Conservation (phyloP, 2,888 invertebrate genomes). For the Mythimna impura region DNA sequence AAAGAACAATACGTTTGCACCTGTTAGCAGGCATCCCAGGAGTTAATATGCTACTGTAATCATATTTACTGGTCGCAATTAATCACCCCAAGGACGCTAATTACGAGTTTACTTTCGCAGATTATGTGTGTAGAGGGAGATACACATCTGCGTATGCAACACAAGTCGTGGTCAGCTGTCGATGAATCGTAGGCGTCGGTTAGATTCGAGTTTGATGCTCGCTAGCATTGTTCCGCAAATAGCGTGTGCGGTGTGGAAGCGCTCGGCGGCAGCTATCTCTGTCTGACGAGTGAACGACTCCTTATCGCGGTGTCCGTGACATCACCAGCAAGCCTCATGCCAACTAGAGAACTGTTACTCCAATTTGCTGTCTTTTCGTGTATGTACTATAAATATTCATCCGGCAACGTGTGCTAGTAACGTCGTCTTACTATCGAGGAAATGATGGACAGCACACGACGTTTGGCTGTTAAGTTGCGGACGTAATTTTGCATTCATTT, state of each 20-base stretch:
- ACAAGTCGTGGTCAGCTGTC: conserved; percentile 71
- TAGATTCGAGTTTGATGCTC: conserved; percentile 75
- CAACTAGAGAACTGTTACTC: conserved; percentile 75
- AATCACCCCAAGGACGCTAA: not conserved
- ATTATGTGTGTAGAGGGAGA: conserved; percentile 22
- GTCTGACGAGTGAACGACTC: conserved; percentile 84
- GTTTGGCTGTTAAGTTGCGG: conserved; percentile 18
- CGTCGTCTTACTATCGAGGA: conserved; percentile 45
- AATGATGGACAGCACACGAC: conserved; percentile 47
- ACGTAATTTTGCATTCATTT: conserved; percentile 39
- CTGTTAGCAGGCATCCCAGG: not conserved
- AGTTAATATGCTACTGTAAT: not conserved
- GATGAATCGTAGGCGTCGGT: conserved; percentile 68
- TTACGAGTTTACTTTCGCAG: not conserved
- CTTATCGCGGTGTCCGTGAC: conserved; percentile 83
- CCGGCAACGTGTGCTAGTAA: conserved; percentile 44
- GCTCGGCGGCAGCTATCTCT: conserved; percentile 71
- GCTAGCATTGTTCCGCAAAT: conserved; percentile 83
- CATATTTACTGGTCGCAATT: conserved; percentile 19
- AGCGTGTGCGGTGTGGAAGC: conserved; percentile 68
- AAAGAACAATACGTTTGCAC: conserved; percentile 2
- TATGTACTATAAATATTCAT: conserved; percentile 67
- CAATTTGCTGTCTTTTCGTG: conserved; percentile 63
- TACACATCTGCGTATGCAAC: conserved; percentile 30
- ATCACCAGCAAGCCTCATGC: conserved; percentile 77